Percentiles rank a stretch among this genome's conserved stretches.
Evolutionary conservation across 2,888 invertebrate genomes (phyloP).

Genomic region (Sarcophaga caerulescens): DNA sequence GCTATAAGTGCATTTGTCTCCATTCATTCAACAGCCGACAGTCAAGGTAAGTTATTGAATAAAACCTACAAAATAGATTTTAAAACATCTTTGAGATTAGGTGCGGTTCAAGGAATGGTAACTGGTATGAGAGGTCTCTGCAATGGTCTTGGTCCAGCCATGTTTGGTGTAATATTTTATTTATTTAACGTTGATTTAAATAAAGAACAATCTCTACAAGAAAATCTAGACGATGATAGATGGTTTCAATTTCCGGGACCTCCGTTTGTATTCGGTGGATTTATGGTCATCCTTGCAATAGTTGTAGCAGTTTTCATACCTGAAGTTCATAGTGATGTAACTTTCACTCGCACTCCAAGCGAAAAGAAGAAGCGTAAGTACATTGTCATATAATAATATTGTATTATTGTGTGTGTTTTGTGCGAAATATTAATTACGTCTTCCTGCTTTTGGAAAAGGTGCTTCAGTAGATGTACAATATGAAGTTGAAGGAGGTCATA

Average conservation of each 20-base stretch:
- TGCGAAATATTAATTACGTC: slow-evolving; percentile 26
- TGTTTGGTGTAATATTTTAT: slow-evolving; percentile 99
- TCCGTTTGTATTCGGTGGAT: slow-evolving; percentile 98
- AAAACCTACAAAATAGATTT: background rate
- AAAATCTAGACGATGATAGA: slow-evolving; percentile 62
- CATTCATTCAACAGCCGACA: slow-evolving; percentile 97
- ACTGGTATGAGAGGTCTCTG: slow-evolving; percentile 99
- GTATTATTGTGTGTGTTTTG: background rate
- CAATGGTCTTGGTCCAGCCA: slow-evolving; percentile 98
- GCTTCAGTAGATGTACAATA: slow-evolving; percentile 90
- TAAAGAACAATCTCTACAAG: slow-evolving; percentile 83
- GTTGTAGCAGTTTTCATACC: slow-evolving; percentile 95
- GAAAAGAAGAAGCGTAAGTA: slow-evolving; percentile 85
- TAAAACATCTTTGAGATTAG: slow-evolving; percentile 74
- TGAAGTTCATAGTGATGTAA: slow-evolving; percentile 83
- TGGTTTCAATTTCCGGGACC: slow-evolving; percentile 88
- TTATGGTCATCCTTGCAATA: slow-evolving; percentile 97
- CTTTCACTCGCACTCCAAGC: slow-evolving; percentile 81
- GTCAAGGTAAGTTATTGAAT: slow-evolving; percentile 87
- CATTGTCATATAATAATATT: background rate
- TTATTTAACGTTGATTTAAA: slow-evolving; percentile 98
- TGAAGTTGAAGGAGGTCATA: slow-evolving; percentile 90
- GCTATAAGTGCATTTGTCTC: slow-evolving; percentile 99
- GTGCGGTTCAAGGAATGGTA: slow-evolving; percentile 97
- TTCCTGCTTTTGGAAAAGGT: slow-evolving; percentile 79